Evolutionary conservation across 2,888 invertebrate species (phyloP).

Genomic region (Diplolepis rosae): DNA sequence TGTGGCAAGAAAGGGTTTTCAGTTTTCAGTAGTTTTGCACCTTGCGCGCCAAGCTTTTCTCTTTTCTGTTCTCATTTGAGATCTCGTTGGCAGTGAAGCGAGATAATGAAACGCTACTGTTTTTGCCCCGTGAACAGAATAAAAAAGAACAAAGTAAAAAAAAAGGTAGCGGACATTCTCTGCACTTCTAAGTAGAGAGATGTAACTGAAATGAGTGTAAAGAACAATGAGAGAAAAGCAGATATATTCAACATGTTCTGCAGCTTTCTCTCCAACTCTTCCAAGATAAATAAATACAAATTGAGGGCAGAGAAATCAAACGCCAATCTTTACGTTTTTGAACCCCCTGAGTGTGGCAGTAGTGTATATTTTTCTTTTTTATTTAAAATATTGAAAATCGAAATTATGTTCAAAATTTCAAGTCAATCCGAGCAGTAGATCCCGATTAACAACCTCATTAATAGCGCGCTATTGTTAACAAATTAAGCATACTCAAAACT

Average conservation of each 20-base stretch:
- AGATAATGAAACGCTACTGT: constrained; percentile 37
- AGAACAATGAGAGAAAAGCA: constrained; percentile 17
- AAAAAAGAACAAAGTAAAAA: constrained; percentile 29
- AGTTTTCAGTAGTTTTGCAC: constrained; percentile 19
- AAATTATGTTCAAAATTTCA: no score
- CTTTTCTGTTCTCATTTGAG: constrained; percentile 27
- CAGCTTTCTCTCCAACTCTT: neutral
- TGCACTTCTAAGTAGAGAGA: constrained; percentile 7
- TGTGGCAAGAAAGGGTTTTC: constrained; percentile 12
- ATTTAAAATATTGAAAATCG: no score
- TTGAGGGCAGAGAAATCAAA: no score
- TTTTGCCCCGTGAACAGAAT: constrained; percentile 32
- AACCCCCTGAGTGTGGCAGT: no score
- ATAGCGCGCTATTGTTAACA: no score
- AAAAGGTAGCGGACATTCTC: constrained; percentile 30
- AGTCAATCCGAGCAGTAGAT: no score
- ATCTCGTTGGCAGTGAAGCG: constrained; percentile 34
- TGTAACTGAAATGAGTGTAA: constrained; percentile 7
- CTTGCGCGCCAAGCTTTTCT: constrained; percentile 3
- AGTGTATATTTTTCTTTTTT: no score
- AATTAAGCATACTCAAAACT: no score
- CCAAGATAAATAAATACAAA: constrained; percentile 10
- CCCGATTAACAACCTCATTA: no score
- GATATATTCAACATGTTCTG: neutral
- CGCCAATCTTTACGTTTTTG: no score